phyloP scores from a whole-genome alignment of 2,888 invertebrate genomes.

The Eupeodes luniger region DNA sequence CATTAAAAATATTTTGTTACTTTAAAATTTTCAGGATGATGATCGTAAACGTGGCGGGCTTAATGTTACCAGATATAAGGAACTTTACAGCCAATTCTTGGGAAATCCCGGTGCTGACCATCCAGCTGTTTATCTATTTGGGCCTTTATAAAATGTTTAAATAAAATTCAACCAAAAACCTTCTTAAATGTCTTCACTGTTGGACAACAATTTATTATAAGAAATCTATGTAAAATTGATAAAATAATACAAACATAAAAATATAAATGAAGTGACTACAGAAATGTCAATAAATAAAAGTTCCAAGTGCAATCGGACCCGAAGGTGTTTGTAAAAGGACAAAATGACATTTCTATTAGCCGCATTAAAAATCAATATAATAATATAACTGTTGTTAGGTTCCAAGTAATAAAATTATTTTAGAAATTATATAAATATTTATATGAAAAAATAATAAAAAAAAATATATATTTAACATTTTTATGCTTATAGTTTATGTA shows the following conservation, averaged over 20 bases:
- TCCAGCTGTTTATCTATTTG: conserved; percentile 91
- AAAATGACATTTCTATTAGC: too few species aligned
- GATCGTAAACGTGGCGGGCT: conserved; percentile 92
- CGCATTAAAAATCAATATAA: background rate
- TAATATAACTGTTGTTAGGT: conserved; percentile 59
- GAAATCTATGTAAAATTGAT: conserved; percentile 60
- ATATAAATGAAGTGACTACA: background rate
- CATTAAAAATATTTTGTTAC: background rate
- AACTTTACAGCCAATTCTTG: conserved; percentile 92
- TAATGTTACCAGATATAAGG: conserved; percentile 91
- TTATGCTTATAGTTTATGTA: conserved; percentile 44
- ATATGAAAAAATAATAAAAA: conserved; percentile 22
- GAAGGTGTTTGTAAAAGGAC: too few species aligned
- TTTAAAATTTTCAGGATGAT: conserved; percentile 87
- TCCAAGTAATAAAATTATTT: conserved; percentile 64
- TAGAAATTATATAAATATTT: conserved; percentile 5
- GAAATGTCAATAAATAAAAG: conserved; percentile 29
- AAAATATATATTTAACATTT: conserved; percentile 10
- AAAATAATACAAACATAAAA: conserved; percentile 27
- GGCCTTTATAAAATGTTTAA: conserved; percentile 86
- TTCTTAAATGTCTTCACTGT: conserved; percentile 65
- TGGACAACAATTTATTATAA: conserved; percentile 66
- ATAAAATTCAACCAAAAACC: conserved; percentile 27
- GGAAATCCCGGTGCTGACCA: conserved; percentile 90
- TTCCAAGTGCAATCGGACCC: too few species aligned